Evolutionary conservation across 2,888 invertebrate genomes (phyloP), one percentile per base, ranked within the genome.

Genomic region (Eristalis arbustorum): DNA sequence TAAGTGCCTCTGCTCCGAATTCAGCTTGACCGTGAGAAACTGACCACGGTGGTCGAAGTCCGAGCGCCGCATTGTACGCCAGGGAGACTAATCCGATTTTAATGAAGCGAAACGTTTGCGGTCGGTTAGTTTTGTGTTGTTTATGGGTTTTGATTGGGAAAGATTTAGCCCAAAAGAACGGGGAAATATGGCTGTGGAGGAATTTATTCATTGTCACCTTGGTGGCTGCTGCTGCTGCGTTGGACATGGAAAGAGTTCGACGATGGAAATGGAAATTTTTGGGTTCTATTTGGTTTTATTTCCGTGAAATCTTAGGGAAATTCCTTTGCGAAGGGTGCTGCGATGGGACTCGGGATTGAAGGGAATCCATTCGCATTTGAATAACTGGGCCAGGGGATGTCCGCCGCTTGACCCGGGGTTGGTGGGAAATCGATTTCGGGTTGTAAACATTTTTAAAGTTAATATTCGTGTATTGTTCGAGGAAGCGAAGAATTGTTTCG

Each of bases 31-130:
- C 87, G 83, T 87, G 85, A 85, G 85, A 85, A 85, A 87, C 57
- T 75, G 40, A 31, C 66, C 57, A 57, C 73, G 67, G 77, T 82
- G 74, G 83, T 72, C 78, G 68, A 71, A 56, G 31, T 82, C 69
- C 74, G 73, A 85, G 73, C 77, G 73, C 71, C 78, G 79, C n/a
- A 63, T 40, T 68, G 66, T 63, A 23, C 66, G 40, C 56, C 73
- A 63, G 78, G 71, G 87, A 88, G 89, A 89, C 90, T 92, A 92
- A 92, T 92, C 91, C 91, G 91, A 91, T 92, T 92, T 92, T 91
- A 92, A 92, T 92, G 91, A 92, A 91, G 91, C 91, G 91, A 90
- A 90, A 90, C 91, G 90, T 88, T 91, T 92, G 92, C 90, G 92
- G 91, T 91, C 90, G 89, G 88, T 49, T 81, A 69, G 77, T 75